Conservation (phyloP, 2,888 invertebrate species). For the Pasiphila rectangulata region DNA sequence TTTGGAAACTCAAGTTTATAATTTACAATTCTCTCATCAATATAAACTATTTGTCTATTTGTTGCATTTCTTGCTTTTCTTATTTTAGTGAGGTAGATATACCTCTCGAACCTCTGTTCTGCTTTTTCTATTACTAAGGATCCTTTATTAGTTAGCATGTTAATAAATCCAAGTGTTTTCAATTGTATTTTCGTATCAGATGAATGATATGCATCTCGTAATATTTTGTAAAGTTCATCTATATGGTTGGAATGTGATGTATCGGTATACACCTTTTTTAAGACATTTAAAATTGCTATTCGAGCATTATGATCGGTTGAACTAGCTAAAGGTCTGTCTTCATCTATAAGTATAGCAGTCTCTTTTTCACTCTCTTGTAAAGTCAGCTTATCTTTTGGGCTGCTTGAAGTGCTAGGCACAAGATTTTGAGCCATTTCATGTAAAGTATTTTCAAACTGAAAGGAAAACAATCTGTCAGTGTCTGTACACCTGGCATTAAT, state of each 20-base stretch:
- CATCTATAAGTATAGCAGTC: not conserved
- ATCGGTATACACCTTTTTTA: conserved; percentile 19
- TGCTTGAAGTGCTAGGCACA: no score
- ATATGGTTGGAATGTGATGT: conserved; percentile 3
- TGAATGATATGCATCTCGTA: conserved; percentile 17
- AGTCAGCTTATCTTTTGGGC: no score
- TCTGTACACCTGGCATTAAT: no score
- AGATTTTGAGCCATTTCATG: not conserved
- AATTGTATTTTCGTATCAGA: conserved; percentile 24
- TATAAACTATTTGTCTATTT: conserved; percentile 37
- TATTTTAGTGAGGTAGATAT: conserved; percentile 46
- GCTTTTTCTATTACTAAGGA: conserved; percentile 49
- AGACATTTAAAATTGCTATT: conserved; percentile 20
- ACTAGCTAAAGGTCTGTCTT: not conserved
- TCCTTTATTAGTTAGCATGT: conserved; percentile 34
- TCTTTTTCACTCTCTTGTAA: not conserved
- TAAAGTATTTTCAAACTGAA: not conserved
- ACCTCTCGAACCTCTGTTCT: conserved; percentile 48
- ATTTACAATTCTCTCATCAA: conserved; percentile 48
- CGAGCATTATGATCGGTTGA: conserved; percentile 7
- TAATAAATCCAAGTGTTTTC: conserved; percentile 38
- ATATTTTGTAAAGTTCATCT: conserved; percentile 13
- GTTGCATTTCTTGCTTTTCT: conserved; percentile 33
- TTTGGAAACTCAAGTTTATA: conserved; percentile 32
- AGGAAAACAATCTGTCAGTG: not conserved